phyloP scores from a whole-genome alignment of 1,140 invertebrate species.

The Parasteatoda tepidariorum region DNA sequence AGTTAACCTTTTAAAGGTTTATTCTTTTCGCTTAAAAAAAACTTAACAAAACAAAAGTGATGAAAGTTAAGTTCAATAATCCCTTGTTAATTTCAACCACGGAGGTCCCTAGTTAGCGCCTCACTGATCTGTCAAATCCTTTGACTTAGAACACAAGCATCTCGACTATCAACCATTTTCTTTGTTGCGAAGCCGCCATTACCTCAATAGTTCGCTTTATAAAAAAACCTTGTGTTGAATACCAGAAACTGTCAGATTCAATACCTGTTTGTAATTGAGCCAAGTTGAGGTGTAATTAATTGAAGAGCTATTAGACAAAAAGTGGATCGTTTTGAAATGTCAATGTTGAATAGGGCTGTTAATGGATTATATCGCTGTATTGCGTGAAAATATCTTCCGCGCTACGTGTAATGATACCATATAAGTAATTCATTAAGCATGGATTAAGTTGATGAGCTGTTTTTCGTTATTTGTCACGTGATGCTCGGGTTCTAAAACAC shows the following conservation, averaged over 20 bases:
- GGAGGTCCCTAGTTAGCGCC: constrained; percentile 39
- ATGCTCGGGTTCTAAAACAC: no score
- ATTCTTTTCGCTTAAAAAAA: neutral
- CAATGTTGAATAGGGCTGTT: no score
- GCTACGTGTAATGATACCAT: no score
- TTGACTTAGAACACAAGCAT: no score
- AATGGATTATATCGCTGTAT: no score
- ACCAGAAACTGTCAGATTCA: neutral
- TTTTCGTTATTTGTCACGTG: no score
- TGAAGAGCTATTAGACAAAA: neutral
- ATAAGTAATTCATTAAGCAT: no score
- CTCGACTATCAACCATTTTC: no score
- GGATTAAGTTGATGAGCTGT: no score
- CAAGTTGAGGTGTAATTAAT: neutral
- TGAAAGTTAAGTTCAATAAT: constrained; percentile 23
- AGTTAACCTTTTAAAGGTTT: no score
- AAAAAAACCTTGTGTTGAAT: neutral
- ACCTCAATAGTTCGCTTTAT: neutral
- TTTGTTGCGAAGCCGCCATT: neutral
- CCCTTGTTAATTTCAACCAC: constrained; percentile 15
- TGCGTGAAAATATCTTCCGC: no score
- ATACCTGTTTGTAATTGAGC: neutral
- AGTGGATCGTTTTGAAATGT: no score
- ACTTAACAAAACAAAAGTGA: neutral
- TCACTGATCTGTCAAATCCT: constrained; percentile 17